These are phyloP conservation scores for Anoncus sp. DNA, from an alignment of 2,888 invertebrate genomes.

Conservation along the genomic window DNA sequence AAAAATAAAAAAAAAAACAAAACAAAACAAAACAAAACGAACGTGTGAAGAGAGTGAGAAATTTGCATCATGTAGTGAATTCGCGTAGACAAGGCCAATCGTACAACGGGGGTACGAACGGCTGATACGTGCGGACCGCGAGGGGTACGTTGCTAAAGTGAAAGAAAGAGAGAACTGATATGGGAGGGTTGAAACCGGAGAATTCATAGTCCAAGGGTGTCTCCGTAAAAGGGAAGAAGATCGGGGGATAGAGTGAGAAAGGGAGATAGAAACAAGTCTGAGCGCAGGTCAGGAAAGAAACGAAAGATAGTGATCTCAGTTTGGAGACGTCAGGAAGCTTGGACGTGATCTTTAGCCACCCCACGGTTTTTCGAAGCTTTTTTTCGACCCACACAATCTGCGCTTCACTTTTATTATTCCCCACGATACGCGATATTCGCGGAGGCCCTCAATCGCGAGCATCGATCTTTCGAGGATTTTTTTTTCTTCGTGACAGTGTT, in stretches of 20 bases:
- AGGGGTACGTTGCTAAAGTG: slow-evolving; percentile 44
- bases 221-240: slow-evolving; percentile 40
- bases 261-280: slow-evolving; percentile 52
- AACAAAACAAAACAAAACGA: neutral
- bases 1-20: neutral
- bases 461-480: neutral
- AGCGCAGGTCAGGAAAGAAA: slow-evolving; percentile 53
- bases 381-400: slow-evolving; percentile 8
- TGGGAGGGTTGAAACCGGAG: slow-evolving; percentile 10
- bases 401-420: neutral
- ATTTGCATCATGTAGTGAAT: slow-evolving; percentile 56
- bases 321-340: slow-evolving; percentile 49
- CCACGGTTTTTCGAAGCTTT: slow-evolving; percentile 9
- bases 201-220: slow-evolving; percentile 49
- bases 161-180: slow-evolving; percentile 15
- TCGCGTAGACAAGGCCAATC: slow-evolving; percentile 34
- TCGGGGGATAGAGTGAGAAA: slow-evolving; percentile 27
- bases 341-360: slow-evolving; percentile 36
- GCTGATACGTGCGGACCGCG: slow-evolving; percentile 22
- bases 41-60: slow-evolving; percentile 2
- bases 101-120: slow-evolving; percentile 45
- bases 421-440: neutral
- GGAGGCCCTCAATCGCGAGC: neutral
- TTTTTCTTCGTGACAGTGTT: slow-evolving; percentile 23
- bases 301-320: slow-evolving; percentile 54